Base-by-base conservation (phyloP, 2,797 vertebrate species). In the Geotrypetes seraphini region DNA sequence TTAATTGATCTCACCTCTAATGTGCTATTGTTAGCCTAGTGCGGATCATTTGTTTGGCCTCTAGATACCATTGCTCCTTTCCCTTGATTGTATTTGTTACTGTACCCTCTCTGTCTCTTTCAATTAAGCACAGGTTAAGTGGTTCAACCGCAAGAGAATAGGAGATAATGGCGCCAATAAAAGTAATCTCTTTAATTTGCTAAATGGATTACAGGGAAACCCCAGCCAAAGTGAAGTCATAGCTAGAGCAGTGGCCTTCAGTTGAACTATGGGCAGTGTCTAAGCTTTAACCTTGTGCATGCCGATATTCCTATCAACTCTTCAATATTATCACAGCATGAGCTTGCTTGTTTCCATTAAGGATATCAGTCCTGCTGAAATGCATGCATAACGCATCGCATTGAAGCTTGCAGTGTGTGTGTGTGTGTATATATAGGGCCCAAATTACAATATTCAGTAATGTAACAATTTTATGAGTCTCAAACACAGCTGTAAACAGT, bases 111-210 rank as follows among this genome's bases (percentile, higher is more conserved):
- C 77, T 84, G 82, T 85, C 79, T 85, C 83, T 81, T 87, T 87
- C 83, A 86, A 86, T 87, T 85, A 87, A 84, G 79, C 73, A 84
- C 81, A 87, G 84, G 83, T 87, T 87, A 86, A 86, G 84, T 87
- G 83, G 79, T 83, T 84, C 80, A 82, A 78, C 78, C 75, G 28
- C 68, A 78, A 78, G 81, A 85, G 79, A 82, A 85, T 75, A 85
- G 73, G 73, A 83, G 79, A 85, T 84, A 83, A 85, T 83, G 81
- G 80, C 68, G 83, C 73, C 79, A 83, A 85, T 87, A 78, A 83
- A 81, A 83, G 79, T 77, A 81, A 81, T 85, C 79, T 81, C 79
- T 80, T 86, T 86, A 83, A 86, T 84, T 86, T 85, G 79, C 75
- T 86, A 85, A 86, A 86, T 83, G 81, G 79, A 85, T 86, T 85